Base-by-base conservation (phyloP, 1,140 invertebrate genomes). In the Drosophila subpulchrella region DNA sequence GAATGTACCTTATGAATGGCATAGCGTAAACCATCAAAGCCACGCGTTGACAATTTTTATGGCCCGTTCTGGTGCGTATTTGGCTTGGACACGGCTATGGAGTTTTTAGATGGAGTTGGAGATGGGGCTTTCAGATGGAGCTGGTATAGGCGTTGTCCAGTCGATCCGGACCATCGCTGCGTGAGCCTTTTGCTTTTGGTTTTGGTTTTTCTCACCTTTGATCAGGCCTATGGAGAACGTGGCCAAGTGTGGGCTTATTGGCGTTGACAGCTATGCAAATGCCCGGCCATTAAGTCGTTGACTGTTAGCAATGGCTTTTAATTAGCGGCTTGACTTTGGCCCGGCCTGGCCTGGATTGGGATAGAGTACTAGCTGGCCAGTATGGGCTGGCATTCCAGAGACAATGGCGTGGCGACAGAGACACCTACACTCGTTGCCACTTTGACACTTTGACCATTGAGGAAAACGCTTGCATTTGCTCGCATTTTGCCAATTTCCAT, bases 241-340 rank as follows among this genome's bases (percentile, higher is more conserved):
- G 75, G 61, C 82, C 83, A 82, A 79, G 82, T 86, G 82, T 88
- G 83, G 83, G 83, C 75, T 88, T 88, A 51, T 34, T 80, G 78
- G 46, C 79, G 84, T 65, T 83, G 83, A 89, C 79, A 89, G 79
- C 79, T 83, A 86, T 86, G 83, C 83, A 86, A 86, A 86, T 86
- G 81, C 72, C 51, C 83, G 72, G 63, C 83, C 84, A 86, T 86
- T 86, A 86, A 82, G 75, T 79, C 80, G 81, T 86, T 86, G 84
- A 72, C 83, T 89, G 74, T 86, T 86, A 88, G 82, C 83, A 79
- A 86, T 86, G 83, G 85, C 84, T 83, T 86, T 88, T 86, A 86
- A 86, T 86, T 86, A 86, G 67, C 79, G 72, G 39, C 61, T 51
- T 75, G 70, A 60, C 78, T 81, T 36, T 38, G 13, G 17, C n/a